Evolutionary conservation across 1,140 invertebrate genomes (phyloP).

Genomic region (Tenebrio molitor): DNA sequence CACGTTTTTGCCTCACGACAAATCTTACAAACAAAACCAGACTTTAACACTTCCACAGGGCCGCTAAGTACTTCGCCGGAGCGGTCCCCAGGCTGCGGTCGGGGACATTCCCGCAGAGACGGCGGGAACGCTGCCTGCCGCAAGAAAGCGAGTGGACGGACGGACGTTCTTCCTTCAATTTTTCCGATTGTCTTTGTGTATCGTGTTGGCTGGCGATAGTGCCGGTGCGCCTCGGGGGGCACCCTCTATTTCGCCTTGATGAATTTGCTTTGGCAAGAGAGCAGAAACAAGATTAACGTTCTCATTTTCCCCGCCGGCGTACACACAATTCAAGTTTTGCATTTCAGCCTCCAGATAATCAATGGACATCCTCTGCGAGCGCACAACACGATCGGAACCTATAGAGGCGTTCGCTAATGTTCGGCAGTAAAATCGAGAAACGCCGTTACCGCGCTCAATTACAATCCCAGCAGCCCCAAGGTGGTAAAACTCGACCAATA

Average conservation of each 20-base stretch:
- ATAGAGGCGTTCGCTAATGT: constrained; percentile 12
- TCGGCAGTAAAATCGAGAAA: constrained; percentile 26
- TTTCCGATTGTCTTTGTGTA: no score
- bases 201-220: no score
- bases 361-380: constrained; percentile 11
- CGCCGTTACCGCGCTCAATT: constrained; percentile 19
- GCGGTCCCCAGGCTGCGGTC: constrained; percentile 38
- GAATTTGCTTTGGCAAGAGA: no score
- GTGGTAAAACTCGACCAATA: constrained; percentile 36
- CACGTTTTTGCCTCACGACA: constrained; percentile 32
- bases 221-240: no score
- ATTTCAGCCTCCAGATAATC: constrained; percentile 6
- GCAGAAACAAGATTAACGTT: no score
- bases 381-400: constrained; percentile 23
- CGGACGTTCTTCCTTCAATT: no score
- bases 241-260: no score
- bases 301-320: no score
- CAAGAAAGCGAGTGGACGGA: no score
- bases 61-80: constrained; percentile 40
- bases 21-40: constrained; percentile 44
- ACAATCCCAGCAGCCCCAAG: constrained; percentile 16
- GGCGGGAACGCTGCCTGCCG: no score
- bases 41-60: constrained; percentile 43
- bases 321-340: constrained; percentile 12
- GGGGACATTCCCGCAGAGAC: constrained; percentile 28